phyloP scores from a whole-genome alignment of 2,113 vertebrate species.

The Felis catus region F.catus_Fca126_mat1.0 CM031411.1:64833001-64833500 shows the following conservation, averaged over 20 bases:
- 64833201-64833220: constrained; percentile 80
- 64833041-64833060: constrained; percentile 89
- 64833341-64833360: neutral
- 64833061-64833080: constrained; percentile 92
- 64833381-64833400: constrained; percentile 14
- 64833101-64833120: constrained; percentile 91
- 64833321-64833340: neutral
- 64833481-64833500: neutral
- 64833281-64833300: neutral
- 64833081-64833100: constrained; percentile 93
- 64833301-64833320: constrained; percentile 15
- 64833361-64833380: constrained; percentile 16
- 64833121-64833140: constrained; percentile 87
- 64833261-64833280: constrained; percentile 41
- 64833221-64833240: constrained; percentile 60
- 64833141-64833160: constrained; percentile 83
- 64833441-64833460: neutral
- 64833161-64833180: constrained; percentile 79
- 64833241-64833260: neutral
- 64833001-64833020: constrained; percentile 83
- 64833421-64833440: neutral
- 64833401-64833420: neutral
- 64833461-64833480: neutral
- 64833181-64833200: constrained; percentile 78
- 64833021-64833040: constrained; percentile 86